Conservation (phyloP, 2,113 vertebrate genomes). For the Sarotherodon lohbergeri region DNA sequence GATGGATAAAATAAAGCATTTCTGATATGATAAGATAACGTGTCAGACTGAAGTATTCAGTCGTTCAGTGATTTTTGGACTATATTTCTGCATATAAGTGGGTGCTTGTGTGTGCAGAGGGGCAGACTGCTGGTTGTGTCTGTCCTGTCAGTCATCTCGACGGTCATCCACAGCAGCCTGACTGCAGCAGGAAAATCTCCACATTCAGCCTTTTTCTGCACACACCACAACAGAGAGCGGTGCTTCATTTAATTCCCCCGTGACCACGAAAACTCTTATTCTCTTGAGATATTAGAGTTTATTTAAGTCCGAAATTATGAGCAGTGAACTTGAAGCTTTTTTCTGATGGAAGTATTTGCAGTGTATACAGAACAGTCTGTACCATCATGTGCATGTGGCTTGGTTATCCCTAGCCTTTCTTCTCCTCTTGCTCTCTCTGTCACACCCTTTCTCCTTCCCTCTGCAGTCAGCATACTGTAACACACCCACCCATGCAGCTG, state of each 20-base stretch:
- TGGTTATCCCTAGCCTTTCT: neutral
- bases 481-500: conserved; percentile 28
- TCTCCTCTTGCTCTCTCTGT: neutral
- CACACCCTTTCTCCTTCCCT: conserved; percentile 14
- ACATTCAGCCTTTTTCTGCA: conserved; percentile 2
- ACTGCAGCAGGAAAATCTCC: neutral
- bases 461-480: conserved; percentile 23
- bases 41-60: neutral
- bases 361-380: neutral
- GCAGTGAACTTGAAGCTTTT: neutral
- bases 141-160: conserved; percentile 1
- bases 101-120: neutral
- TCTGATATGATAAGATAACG: neutral
- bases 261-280: neutral
- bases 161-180: neutral
- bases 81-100: neutral
- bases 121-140: neutral
- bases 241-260: neutral
- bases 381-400: neutral
- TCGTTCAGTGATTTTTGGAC: neutral
- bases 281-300: neutral
- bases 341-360: neutral
- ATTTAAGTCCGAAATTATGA: neutral
- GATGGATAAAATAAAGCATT: neutral
- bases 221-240: neutral